Base-by-base conservation (phyloP, 2,797 vertebrate species). In the Neomorphus geoffroyi region DNA sequence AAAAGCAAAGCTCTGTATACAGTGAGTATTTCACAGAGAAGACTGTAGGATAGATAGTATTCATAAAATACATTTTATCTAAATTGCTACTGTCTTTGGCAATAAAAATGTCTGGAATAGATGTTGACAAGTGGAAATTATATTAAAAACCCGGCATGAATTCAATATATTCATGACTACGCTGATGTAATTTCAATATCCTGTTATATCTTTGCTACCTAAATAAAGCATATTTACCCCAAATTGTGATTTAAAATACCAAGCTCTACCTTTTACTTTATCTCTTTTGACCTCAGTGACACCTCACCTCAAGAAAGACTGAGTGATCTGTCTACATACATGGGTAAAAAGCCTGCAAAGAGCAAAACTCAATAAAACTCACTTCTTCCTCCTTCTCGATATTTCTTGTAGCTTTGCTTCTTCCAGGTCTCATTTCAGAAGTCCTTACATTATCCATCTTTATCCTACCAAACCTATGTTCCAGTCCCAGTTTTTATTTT, bases 11-110 rank as follows among this genome's bases (percentile, higher is more conserved):
- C 80, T 91, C 71, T 82, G 8, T 71, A 39, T 48, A 19, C 16
- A 48, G 21, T 64, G 18, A 62, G 7, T 71, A 72, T 95, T 96
- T 96, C 91, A 80, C 32, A 85, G 53, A 58, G 43, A 90, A 90
- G n/a, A 39, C 86, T 82, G 50, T 27, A 72, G 83, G 89, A 93
- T 92, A 87, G 67, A 80, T 86, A 91, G 82, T 92, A 88, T 91
- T 96, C 90, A 90, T 96, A 96, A 96, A 97, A 94, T 91, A 67
- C 26, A 64, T 95, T 96, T 95, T 96, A 88, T 96, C 73, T 95
- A 94, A 94, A 86, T 95, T 91, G 60, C 66, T 84, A 65, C 81
- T 93, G 48, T 96, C 79, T 96, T 96, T 83, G 72, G 90, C 90
- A 94, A 95, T 94, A 86, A 96, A 92, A 93, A 66, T 0, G 2